Evolutionary conservation across 2,888 invertebrate genomes (phyloP).

Genomic region (Podabrus alpinus): DNA sequence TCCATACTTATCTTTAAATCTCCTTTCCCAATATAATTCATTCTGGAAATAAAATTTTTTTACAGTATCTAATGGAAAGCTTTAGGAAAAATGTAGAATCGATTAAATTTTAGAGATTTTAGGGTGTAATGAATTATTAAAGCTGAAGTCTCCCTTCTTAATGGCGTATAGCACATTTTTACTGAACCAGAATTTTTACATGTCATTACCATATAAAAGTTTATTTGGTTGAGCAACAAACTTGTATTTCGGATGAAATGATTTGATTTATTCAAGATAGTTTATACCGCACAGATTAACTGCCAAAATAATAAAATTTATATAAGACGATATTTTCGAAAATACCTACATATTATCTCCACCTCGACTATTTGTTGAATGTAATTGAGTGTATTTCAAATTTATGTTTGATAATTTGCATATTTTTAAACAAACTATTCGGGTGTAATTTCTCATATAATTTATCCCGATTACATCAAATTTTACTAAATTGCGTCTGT

Average conservation of each 20-base stretch:
- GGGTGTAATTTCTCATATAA: neutral
- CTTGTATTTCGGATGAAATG: neutral
- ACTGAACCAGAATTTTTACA: neutral
- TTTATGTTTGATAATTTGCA: neutral
- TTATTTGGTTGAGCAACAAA: neutral
- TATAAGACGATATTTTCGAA: neutral
- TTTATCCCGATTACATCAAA: neutral
- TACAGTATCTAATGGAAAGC: too few relatives aligned
- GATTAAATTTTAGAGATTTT: too few relatives aligned
- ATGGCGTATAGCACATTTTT: too few relatives aligned
- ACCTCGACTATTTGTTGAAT: neutral
- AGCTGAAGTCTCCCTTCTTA: too few relatives aligned
- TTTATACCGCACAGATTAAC: neutral
- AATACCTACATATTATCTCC: too few relatives aligned
- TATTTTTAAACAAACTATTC: neutral
- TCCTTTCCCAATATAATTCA: slow-evolving; percentile 69
- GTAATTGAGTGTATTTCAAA: neutral
- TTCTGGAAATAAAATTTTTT: slow-evolving; percentile 42
- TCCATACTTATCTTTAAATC: slow-evolving; percentile 53
- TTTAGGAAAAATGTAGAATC: too few relatives aligned
- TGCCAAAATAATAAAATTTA: neutral
- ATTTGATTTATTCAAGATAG: neutral
- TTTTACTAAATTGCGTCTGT: neutral
- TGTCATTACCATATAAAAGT: neutral
- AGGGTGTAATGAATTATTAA: too few relatives aligned